Evolutionary conservation across 2,113 vertebrate species (phyloP).

Genomic region (Quiscalus mexicanus): DNA sequence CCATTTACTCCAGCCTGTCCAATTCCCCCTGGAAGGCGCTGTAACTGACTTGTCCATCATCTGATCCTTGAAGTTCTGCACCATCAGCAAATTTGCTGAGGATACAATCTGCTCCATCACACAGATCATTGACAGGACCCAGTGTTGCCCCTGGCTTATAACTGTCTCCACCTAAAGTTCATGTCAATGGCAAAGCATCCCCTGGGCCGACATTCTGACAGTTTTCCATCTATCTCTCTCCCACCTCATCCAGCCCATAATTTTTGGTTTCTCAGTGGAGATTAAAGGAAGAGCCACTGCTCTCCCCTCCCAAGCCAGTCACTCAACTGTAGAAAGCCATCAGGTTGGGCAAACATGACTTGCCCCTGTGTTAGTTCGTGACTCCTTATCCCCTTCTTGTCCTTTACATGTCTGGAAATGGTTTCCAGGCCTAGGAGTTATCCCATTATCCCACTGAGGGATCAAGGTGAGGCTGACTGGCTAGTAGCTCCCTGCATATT

Average conservation of each 20-base stretch:
- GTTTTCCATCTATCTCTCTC: background rate
- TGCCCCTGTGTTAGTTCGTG: background rate
- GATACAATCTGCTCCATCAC: background rate
- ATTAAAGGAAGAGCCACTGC: background rate
- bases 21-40: background rate
- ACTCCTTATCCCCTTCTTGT: background rate
- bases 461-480: accelerated
- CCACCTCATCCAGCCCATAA: background rate
- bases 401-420: background rate
- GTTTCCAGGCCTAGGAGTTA: background rate
- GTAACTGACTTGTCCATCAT: background rate
- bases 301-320: background rate
- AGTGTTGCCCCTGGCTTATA: background rate
- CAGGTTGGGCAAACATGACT: background rate
- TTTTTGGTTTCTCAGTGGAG: background rate
- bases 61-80: background rate
- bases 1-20: background rate
- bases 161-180: background rate
- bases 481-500: background rate
- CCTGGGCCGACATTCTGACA: background rate
- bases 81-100: background rate
- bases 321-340: background rate
- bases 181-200: background rate
- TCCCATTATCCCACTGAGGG: background rate
- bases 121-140: background rate